Conservation (phyloP, 2,888 invertebrate species). For the Tenthredo notha region DNA sequence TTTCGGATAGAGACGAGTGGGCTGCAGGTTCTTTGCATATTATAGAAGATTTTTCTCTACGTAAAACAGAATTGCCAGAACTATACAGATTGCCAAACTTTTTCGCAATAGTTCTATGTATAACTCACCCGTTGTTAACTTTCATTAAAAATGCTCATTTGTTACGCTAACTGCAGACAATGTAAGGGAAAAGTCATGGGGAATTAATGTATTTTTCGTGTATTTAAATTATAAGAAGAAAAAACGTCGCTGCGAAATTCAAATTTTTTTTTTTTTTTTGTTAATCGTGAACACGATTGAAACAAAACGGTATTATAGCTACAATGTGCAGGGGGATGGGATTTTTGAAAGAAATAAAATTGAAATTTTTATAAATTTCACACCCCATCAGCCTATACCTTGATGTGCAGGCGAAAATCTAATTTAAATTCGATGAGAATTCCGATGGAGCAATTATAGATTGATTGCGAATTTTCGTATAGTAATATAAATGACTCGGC, state of each 20-base stretch:
- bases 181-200: neutral
- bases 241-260: too few relatives aligned
- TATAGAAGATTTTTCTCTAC: neutral
- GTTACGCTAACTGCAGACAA: neutral
- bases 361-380: too few relatives aligned
- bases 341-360: too few relatives aligned
- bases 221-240: too few relatives aligned
- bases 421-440: too few relatives aligned
- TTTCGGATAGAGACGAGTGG: neutral
- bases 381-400: too few relatives aligned
- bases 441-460: neutral
- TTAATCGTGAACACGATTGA: too few relatives aligned
- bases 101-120: neutral
- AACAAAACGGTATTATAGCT: too few relatives aligned
- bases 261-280: too few relatives aligned
- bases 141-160: slow-evolving; percentile 15
- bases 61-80: neutral
- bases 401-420: too few relatives aligned
- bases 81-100: neutral
- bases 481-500: neutral
- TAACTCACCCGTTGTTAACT: neutral
- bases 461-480: neutral
- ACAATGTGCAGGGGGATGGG: too few relatives aligned
- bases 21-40: neutral
- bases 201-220: too few relatives aligned